Conservation (phyloP, 2,113 vertebrate species). For the Cranoglanis bouderius region DNA sequence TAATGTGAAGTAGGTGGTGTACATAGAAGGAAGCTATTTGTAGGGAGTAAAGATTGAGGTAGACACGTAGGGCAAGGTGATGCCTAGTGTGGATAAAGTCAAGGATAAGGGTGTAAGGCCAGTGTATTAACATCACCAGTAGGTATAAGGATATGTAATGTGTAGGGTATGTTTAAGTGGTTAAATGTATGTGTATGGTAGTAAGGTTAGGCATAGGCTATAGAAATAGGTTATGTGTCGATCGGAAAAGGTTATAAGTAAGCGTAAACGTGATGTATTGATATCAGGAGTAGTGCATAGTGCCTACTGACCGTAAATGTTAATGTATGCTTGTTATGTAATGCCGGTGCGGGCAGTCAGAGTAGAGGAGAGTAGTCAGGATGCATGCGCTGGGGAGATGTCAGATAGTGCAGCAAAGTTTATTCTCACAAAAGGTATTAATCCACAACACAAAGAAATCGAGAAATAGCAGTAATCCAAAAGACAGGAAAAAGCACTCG, state of each 20-base stretch:
- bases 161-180: not conserved
- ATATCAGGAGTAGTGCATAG: not conserved
- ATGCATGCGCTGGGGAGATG: too few species aligned
- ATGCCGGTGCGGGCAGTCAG: too few species aligned
- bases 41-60: not conserved
- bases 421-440: too few species aligned
- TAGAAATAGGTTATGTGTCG: not conserved
- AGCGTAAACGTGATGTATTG: not conserved
- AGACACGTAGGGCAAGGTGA: not conserved
- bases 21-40: too few species aligned
- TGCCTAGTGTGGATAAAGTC: not conserved
- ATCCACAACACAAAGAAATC: too few species aligned
- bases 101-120: not conserved
- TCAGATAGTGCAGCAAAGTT: too few species aligned
- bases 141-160: not conserved
- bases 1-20: not conserved
- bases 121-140: not conserved
- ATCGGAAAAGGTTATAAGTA: not conserved
- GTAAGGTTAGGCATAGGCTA: not conserved
- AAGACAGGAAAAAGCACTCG: too few species aligned
- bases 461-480: too few species aligned
- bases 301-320: too few species aligned
- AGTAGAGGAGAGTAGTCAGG: too few species aligned
- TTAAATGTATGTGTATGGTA: not conserved
- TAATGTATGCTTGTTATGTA: too few species aligned